Evolutionary conservation across 2,888 invertebrate genomes (phyloP).

Genomic region (Napeogenes sylphis): DNA sequence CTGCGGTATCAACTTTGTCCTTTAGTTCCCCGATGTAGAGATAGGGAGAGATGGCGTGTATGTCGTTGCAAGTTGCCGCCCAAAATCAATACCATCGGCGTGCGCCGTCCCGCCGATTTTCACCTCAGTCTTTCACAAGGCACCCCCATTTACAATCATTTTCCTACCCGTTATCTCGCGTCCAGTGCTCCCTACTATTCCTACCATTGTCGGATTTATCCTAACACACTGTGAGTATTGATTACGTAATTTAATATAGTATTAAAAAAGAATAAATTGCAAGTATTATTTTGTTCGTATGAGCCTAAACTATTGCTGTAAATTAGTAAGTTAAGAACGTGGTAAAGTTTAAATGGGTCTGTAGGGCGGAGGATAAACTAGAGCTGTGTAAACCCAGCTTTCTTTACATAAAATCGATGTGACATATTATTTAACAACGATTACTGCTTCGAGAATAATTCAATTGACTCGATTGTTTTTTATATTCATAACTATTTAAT

Average conservation of each 20-base stretch:
- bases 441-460: not conserved
- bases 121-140: slow-evolving; percentile 63
- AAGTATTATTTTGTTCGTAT: slow-evolving; percentile 16
- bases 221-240: slow-evolving; percentile 52
- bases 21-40: slow-evolving; percentile 22
- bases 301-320: slow-evolving; percentile 32
- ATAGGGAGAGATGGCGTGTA: slow-evolving; percentile 45
- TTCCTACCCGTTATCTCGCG: slow-evolving; percentile 53
- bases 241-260: not conserved
- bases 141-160: slow-evolving; percentile 57
- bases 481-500: not conserved
- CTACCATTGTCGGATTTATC: slow-evolving; percentile 46
- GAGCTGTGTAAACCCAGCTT: slow-evolving; percentile 27
- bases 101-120: slow-evolving; percentile 63
- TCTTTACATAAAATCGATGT: slow-evolving; percentile 5
- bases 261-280: slow-evolving; percentile 3
- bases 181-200: slow-evolving; percentile 54
- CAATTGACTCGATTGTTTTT: not conserved
- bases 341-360: slow-evolving; percentile 49
- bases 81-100: slow-evolving; percentile 69
- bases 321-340: slow-evolving; percentile 27
- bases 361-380: slow-evolving; percentile 55
- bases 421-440: not conserved
- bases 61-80: slow-evolving; percentile 56
- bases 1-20: slow-evolving; percentile 21